Percentiles rank a stretch among this genome's conserved stretches.
Evolutionary conservation across 2,113 vertebrate species (phyloP).

Genomic region (Apodemus sylvaticus): DNA sequence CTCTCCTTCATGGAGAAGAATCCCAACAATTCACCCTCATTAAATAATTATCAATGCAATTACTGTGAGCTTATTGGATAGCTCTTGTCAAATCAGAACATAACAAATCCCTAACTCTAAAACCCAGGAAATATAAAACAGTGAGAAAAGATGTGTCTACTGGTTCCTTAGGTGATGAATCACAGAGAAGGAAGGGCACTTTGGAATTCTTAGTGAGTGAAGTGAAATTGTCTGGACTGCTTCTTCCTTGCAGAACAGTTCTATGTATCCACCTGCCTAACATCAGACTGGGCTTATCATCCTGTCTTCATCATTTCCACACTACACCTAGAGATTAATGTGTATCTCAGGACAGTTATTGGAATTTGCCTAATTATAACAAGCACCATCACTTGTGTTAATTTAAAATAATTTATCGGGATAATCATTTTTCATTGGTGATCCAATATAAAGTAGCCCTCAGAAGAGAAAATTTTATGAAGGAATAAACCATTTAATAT

Average conservation of each 20-base stretch:
- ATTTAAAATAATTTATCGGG: constrained; percentile 24
- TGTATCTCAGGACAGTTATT: not conserved
- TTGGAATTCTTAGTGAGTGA: not conserved
- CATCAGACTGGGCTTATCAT: not conserved
- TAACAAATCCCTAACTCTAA: not conserved
- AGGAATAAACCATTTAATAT: not conserved
- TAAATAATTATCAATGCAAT: too few species aligned
- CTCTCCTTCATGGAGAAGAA: not conserved
- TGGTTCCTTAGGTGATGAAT: not conserved
- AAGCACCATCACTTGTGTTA: not conserved
- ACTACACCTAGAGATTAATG: not conserved
- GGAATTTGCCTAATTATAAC: not conserved
- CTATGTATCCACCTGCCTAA: not conserved
- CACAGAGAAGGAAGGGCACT: too few species aligned
- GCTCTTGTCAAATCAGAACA: not conserved
- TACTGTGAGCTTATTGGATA: not conserved
- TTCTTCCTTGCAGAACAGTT: not conserved
- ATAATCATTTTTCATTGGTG: not conserved
- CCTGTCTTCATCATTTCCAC: not conserved
- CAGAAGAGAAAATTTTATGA: not conserved
- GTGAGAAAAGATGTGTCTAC: not conserved
- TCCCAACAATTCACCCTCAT: not conserved
- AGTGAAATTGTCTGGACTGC: not conserved
- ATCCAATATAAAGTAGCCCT: not conserved
- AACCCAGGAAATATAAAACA: not conserved